Conservation (phyloP, 2,797 vertebrate species). For the Tauraco hartlaubi region DNA sequence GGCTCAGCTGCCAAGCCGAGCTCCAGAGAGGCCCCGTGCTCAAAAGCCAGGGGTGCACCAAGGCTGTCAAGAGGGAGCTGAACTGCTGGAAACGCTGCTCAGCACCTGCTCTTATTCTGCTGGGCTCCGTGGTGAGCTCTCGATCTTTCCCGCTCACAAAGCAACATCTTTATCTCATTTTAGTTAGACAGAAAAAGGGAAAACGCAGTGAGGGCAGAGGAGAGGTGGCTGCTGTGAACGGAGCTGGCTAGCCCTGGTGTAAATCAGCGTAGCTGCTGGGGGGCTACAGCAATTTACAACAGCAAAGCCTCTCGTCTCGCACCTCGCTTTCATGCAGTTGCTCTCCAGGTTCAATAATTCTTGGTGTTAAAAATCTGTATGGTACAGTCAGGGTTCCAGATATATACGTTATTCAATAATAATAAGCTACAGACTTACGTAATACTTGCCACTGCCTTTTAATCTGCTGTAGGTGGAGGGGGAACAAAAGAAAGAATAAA, state of each 20-base stretch:
- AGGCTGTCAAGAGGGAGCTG: neutral
- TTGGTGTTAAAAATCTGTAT: neutral
- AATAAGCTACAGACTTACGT: neutral
- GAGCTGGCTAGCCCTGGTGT: neutral
- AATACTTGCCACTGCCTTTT: neutral
- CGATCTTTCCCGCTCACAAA: neutral
- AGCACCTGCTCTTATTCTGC: neutral
- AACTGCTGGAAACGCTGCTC: neutral
- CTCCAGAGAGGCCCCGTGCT: fast-evolving
- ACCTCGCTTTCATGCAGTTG: neutral
- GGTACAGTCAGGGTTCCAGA: neutral
- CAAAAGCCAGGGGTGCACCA: fast-evolving
- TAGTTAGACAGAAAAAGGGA: neutral
- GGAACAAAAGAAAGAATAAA: neutral
- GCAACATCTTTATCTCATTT: neutral
- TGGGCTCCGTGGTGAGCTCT: neutral
- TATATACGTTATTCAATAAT: neutral
- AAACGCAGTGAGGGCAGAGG: neutral
- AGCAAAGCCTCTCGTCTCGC: neutral
- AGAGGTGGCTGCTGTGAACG: neutral
- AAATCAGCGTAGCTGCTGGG: neutral
- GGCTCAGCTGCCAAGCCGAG: neutral
- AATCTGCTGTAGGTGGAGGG: neutral
- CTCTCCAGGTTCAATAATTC: neutral
- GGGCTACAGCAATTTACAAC: neutral